Base-by-base conservation (phyloP, 2,113 vertebrate species). In the Corvus cornix region DNA sequence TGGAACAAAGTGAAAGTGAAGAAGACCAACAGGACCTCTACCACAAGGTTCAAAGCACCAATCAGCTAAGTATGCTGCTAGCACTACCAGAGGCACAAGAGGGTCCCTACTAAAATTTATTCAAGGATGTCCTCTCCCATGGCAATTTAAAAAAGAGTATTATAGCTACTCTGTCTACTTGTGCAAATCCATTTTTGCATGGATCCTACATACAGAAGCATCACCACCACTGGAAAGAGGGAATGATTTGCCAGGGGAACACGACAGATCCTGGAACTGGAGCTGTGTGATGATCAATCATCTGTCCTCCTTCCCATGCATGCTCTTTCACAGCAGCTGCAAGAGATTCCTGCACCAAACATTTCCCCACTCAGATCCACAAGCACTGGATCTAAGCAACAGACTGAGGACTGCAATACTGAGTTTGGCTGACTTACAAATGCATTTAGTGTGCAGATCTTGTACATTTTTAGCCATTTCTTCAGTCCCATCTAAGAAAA, bases 401-500 rank as follows among this genome's bases (percentile, higher is more conserved):
- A 37, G 37, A 41, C 44, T 2, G 1, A 72, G 22, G 53, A 60
- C 17, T 60, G 59, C 63, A 68, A 27, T 12, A 27, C 8, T 51
- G 14, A 66, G 16, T 10, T 10, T 53, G 58, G 30, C 5, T 44
- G 37, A 53, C 41, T 82, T 79, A 21, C 22, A 83, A 83, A 77
- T 23, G 8, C 19, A 79, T 17, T 24, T 55, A 9, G 44, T 19
- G 33, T 3, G 15, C 74, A 78, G 7, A 56, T 16, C 21, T 43
- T 1, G 1, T 13, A 49, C 2, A 58, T 23, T 43, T 3, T 43
- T 11, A 74, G 0, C 33, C 43, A 75, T 20, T 30, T 13, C 44
- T 69, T 79, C 30, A n/a, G 33, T 21, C 2, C 1, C n/a, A 49
- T 4, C 28, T 37, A 22, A 20, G 31, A 62, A 64, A 35, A 74